These are phyloP conservation scores for Drosophila falleni DNA, from an alignment of 2,888 invertebrate species.

Conservation along the genomic window DNA sequence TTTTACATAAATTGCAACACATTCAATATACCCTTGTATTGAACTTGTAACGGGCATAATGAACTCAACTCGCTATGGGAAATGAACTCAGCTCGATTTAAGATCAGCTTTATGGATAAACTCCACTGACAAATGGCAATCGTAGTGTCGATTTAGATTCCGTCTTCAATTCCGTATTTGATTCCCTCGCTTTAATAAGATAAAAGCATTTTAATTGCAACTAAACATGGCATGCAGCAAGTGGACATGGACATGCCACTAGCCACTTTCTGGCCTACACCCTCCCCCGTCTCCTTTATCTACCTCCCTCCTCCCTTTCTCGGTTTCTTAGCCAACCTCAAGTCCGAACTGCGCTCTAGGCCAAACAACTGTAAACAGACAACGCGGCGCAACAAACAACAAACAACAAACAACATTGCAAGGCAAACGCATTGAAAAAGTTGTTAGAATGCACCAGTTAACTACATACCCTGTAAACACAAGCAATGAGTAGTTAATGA, in stretches of 20 bases:
- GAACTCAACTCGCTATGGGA: constrained; percentile 15
- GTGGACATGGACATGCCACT: constrained; percentile 55
- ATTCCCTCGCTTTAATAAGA: constrained; percentile 74
- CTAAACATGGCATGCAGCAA: constrained; percentile 75
- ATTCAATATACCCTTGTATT: background rate
- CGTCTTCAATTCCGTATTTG: constrained; percentile 25
- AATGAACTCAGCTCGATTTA: constrained; percentile 9
- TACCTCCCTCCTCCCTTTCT: background rate
- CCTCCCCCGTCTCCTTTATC: constrained; percentile 9
- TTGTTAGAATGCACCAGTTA: constrained; percentile 5
- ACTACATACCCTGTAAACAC: constrained; percentile 1
- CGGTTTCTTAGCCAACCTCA: background rate
- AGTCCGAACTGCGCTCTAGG: constrained; percentile 45
- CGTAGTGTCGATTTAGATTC: constrained; percentile 27
- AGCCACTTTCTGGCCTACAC: constrained; percentile 8
- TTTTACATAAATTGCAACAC: no score
- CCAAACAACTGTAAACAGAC: constrained; percentile 76
- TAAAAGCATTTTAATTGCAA: constrained; percentile 81
- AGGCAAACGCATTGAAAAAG: constrained; percentile 12
- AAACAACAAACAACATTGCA: constrained; percentile 19
- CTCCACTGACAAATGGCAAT: constrained; percentile 61
- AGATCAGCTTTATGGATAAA: constrained; percentile 36
- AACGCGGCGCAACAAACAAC: constrained; percentile 21
- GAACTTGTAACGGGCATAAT: background rate
- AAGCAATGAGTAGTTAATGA: background rate